Evolutionary conservation across 2,113 vertebrate genomes (phyloP).

Genomic region (Euleptes europaea): DNA sequence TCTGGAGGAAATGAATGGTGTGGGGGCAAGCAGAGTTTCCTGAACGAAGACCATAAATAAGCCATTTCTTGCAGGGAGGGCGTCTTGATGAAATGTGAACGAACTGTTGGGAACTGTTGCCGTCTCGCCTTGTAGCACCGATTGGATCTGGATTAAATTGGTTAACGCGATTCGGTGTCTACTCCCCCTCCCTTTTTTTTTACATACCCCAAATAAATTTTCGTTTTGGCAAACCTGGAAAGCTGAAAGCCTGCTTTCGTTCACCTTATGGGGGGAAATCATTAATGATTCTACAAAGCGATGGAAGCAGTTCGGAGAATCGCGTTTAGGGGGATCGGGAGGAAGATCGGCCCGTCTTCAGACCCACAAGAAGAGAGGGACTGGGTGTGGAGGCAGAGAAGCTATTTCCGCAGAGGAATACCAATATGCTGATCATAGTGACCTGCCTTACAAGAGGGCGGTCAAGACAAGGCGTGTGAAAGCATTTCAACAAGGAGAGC

Average conservation of each 20-base stretch:
- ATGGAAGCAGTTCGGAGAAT: not conserved
- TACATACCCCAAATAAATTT: no score
- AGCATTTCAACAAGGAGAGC: not conserved
- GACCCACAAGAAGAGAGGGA: not conserved
- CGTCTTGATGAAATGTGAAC: not conserved
- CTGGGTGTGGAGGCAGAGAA: not conserved
- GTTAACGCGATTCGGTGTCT: not conserved
- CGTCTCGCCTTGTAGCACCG: not conserved
- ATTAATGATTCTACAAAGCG: not conserved
- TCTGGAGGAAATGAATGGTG: not conserved
- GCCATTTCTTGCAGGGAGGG: not conserved
- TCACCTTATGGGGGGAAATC: not conserved
- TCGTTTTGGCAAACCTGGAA: not conserved
- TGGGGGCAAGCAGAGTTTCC: not conserved
- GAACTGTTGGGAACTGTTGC: not conserved
- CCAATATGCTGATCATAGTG: no score
- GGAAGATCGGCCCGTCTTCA: not conserved
- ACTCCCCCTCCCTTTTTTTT: no score
- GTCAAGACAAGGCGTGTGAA: no score
- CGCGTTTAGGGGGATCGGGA: not conserved
- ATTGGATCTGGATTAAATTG: not conserved
- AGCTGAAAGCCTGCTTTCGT: not conserved
- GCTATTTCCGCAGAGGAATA: not conserved
- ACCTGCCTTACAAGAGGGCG: no score
- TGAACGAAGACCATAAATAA: not conserved